Conservation (phyloP, 2,113 vertebrate species). For the Geothlypis trichas region DNA sequence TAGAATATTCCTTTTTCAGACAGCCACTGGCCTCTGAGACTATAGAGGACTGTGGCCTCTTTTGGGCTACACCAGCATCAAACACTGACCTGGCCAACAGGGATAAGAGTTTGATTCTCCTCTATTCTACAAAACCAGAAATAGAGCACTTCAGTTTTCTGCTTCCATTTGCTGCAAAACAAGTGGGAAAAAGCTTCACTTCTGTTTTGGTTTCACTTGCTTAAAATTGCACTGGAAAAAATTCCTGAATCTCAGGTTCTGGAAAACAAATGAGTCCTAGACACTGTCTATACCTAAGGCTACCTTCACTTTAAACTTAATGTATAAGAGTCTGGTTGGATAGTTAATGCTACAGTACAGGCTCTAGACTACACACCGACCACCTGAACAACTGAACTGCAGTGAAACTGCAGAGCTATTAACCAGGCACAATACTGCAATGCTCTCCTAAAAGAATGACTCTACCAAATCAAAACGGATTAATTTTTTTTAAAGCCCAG, state of each 20-base stretch:
- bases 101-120: not conserved
- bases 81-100: not conserved
- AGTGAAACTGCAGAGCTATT: not conserved
- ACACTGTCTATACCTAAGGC: not conserved
- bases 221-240: not conserved
- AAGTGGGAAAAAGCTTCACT: not conserved
- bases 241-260: not conserved
- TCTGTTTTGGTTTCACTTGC: not conserved
- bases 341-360: not conserved
- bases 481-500: not conserved
- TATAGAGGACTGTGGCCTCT: not conserved
- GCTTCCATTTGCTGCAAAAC: not conserved
- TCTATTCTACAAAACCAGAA: not conserved
- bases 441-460: not conserved
- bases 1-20: accelerated
- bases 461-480: not conserved
- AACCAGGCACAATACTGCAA: not conserved
- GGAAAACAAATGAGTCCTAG: not conserved
- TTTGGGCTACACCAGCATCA: not conserved
- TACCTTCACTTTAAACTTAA: not conserved
- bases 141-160: not conserved
- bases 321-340: not conserved
- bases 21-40: not conserved
- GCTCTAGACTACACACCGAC: not conserved
- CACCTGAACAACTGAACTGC: not conserved